Base-by-base conservation (phyloP, 2,113 vertebrate genomes). In the Balaenoptera acutorostrata region DNA sequence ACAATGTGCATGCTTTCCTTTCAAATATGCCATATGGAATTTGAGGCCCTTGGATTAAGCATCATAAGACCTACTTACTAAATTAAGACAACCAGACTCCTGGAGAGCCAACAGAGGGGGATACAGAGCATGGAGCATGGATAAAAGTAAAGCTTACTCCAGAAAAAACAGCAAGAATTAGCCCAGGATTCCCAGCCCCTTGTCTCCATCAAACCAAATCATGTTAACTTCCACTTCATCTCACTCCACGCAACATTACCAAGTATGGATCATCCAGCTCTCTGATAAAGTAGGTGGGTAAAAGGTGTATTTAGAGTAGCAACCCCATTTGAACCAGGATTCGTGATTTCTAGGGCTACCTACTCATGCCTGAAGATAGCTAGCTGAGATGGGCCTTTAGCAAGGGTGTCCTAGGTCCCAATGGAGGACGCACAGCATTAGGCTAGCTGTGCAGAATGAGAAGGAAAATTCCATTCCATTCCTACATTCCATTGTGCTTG, bases 51-150 rank as follows among this genome's bases (percentile, higher is more conserved):
- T 44, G 64, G 89, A 44, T 93, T 91, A 95, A 95, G 83, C 95
- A 78, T 23, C 29, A 1, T 52, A 89, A 88, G 82, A 68, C 21
- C 27, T 57, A 82, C 74, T 88, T 93, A 88, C 85, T 94, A 88
- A 96, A 97, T 52, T 95, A 87, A 95, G 89, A 93, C 31, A 29
- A 21, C 23, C 44, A 90, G 71, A 2, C 68, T 95, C 78, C 27
- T 44, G 41, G 82, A 88, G 39, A 82, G 7, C 27, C 66, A 85
- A 31, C 21, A 55, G 41, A 78, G 55, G 87, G n/a, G 44, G 46
- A 74, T 21, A 33, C 21, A 78, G 55, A 44, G 27, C 29, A 21
- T n/a, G 25, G 44, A 74, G 36, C 12, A 10, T 9, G 27, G 27
- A 18, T 8, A 41, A 59, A 39, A 72, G 10, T 14, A 63, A 95